A percentile compares a stretch with the other conserved stretches of the same genome.
phyloP scores from a whole-genome alignment of 1,140 invertebrate genomes.

The Lepidostoma basale region DNA sequence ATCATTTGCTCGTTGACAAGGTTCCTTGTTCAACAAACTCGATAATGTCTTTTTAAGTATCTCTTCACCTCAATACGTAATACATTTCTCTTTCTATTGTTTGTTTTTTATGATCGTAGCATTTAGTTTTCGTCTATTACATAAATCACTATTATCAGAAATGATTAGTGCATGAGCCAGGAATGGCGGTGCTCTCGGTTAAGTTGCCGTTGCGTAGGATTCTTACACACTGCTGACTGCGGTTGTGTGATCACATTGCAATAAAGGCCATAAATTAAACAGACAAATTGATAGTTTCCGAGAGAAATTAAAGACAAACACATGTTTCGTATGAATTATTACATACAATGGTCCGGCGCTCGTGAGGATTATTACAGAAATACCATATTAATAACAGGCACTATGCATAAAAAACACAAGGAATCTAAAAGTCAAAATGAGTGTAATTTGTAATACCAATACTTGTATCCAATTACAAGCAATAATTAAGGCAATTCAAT shows the following conservation, averaged over 20 bases:
- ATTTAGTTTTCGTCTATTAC: constrained; percentile 30
- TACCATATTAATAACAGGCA: too few relatives aligned
- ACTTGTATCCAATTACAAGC: too few relatives aligned
- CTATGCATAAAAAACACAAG: too few relatives aligned
- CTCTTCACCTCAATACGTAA: constrained; percentile 29
- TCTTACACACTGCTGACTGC: too few relatives aligned
- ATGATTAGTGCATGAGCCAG: constrained; percentile 1
- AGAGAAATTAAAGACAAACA: neutral
- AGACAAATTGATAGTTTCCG: constrained; percentile 10
- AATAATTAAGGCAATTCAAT: too few relatives aligned
- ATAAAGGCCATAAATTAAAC: constrained; percentile 16
- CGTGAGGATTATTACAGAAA: too few relatives aligned
- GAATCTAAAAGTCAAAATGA: too few relatives aligned
- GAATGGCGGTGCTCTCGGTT: too few relatives aligned
- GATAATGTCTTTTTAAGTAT: constrained; percentile 43
- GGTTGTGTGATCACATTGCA: constrained; percentile 13
- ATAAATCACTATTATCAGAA: constrained; percentile 27
- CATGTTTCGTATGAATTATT: neutral
- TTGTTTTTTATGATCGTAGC: constrained; percentile 24
- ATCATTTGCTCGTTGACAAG: constrained; percentile 40
- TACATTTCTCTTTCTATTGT: constrained; percentile 22
- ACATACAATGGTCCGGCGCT: too few relatives aligned
- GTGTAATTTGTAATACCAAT: too few relatives aligned
- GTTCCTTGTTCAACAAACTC: constrained; percentile 24
- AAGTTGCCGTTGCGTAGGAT: neutral